Evolutionary conservation across 53 echinoderm and acorn worm species (phyloP), one percentile per base, ranked within the genome.

Genomic region (Pentamera pediparva): DNA sequence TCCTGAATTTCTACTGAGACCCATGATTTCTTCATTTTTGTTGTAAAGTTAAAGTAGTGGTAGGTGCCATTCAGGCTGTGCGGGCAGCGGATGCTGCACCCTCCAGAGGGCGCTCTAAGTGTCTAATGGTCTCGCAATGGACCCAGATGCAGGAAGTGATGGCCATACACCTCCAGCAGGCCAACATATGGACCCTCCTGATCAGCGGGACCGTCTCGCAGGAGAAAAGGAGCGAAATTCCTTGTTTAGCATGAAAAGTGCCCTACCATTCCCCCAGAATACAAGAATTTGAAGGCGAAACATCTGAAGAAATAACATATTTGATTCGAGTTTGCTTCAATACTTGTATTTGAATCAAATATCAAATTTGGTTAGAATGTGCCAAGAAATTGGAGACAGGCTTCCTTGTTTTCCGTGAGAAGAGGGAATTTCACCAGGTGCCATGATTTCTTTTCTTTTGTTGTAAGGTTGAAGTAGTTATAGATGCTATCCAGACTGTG

Each of bases 81-180:
- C 39, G 53, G 29, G 58, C 35, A 6, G 53, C 22, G 12, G 83
- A 81, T 39, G 59, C 81, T 9, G 15, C 75, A 0, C 78, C 49
- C 28, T 22, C 52, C 58, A n/a, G n/a, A n/a, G 71, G 28, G 47
- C 84, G 79, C 34, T 85, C 78, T 60, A 96, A 96, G 75, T 88
- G 87, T 29, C 91, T 96, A 13, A 62, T 96, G 6, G 83, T 96
- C 4, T 96, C 96, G 12, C 91, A 91, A 72, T 96, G 96, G 96
- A 96, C 96, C 19, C 73, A 85, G 38, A 96, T 96, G 96, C 83
- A 91, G 35, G 96, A 91, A 43, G 83, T 96, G 5, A 80, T 91
- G 53, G 88, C 65, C 0, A 39, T 57, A 35, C 96, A 96, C 73
- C 75, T 96, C 9, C 71, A 62, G 38, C 37, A 19, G 24, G 79